Conservation (phyloP, 2,113 vertebrate genomes). For the Donacobius atricapilla region DNA sequence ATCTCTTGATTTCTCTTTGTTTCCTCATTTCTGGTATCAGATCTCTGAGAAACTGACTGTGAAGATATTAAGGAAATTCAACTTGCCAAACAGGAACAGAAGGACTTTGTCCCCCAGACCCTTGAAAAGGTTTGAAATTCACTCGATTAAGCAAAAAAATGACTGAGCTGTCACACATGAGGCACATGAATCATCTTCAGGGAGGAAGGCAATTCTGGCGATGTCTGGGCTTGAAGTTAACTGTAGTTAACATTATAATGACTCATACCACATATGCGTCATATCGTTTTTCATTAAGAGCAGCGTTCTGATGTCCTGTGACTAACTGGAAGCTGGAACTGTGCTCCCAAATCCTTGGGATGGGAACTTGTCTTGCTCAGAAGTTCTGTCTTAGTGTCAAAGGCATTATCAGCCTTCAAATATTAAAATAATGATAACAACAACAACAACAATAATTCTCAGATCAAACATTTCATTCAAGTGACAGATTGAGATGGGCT, state of each 20-base stretch:
- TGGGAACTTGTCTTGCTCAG: neutral
- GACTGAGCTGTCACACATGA: conserved; percentile 48
- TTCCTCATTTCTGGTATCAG: neutral
- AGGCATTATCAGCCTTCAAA: neutral
- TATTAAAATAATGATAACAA: conserved; percentile 3
- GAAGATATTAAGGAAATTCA: neutral
- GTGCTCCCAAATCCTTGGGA: neutral
- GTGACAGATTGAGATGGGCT: neutral
- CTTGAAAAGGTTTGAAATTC: conserved; percentile 20
- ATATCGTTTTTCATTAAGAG: conserved; percentile 51
- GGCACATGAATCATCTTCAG: conserved; percentile 55
- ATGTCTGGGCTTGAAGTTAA: conserved; percentile 56
- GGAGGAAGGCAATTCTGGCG: neutral
- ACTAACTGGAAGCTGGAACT: conserved; percentile 23
- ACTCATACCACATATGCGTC: conserved; percentile 56
- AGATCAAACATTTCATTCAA: conserved; percentile 12
- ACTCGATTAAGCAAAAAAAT: conserved; percentile 52
- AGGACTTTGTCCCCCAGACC: neutral
- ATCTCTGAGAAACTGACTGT: neutral
- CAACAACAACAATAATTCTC: neutral
- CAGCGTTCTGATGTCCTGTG: conserved; percentile 37
- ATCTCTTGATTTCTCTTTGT: neutral
- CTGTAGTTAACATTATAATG: conserved; percentile 61
- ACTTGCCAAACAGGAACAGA: neutral
- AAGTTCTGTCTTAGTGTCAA: neutral